These are phyloP conservation scores for Xylota segnis DNA, from an alignment of 2,888 invertebrate genomes.

Conservation along the genomic window DNA sequence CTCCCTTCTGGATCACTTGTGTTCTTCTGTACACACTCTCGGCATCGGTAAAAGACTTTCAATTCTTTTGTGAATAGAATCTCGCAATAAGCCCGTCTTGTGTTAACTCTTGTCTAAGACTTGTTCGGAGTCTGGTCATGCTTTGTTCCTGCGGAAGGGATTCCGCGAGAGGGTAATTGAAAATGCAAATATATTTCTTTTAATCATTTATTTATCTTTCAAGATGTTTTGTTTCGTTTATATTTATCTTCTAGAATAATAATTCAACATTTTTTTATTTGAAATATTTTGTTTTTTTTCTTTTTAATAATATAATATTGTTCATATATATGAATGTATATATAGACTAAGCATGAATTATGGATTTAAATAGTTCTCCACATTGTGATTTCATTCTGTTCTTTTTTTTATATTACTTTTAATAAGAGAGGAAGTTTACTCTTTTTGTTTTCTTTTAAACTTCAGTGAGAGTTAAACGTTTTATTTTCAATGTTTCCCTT, in stretches of 20 bases:
- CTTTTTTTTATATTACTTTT: conserved; percentile 26
- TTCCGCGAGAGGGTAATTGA: too few species aligned
- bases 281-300: conserved; percentile 54
- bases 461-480: conserved; percentile 53
- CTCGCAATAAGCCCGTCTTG: too few species aligned
- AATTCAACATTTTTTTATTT: conserved; percentile 71
- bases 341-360: conserved; percentile 70
- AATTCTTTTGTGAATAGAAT: too few species aligned
- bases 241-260: conserved; percentile 71
- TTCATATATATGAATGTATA: conserved; percentile 63
- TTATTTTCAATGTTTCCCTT: not conserved
- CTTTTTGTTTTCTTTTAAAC: conserved; percentile 39
- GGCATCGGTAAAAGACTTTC: too few species aligned
- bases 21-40: too few species aligned
- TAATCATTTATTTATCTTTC: conserved; percentile 59
- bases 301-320: conserved; percentile 61
- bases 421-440: conserved; percentile 54
- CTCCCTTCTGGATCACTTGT: not conserved
- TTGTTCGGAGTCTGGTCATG: too few species aligned
- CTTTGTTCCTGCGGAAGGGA: too few species aligned
- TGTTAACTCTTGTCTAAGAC: too few species aligned
- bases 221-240: conserved; percentile 66
- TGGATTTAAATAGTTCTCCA: conserved; percentile 65
- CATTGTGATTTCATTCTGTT: conserved; percentile 44
- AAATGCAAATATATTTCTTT: conserved; percentile 14